Conservation (phyloP, 1,140 invertebrate genomes). For the Homarus americanus region DNA sequence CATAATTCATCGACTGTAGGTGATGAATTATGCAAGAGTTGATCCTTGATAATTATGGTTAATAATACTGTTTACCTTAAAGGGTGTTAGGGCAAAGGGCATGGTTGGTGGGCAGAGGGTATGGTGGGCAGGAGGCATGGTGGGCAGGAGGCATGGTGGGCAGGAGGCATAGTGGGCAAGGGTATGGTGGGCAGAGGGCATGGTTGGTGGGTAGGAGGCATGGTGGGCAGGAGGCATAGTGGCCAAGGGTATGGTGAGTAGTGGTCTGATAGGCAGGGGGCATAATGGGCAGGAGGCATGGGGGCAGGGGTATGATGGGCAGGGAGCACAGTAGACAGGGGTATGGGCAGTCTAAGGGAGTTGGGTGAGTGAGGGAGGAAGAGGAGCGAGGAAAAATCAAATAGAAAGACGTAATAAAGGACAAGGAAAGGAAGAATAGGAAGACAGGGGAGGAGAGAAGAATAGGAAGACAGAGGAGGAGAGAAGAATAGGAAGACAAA, state of each 20-base stretch:
- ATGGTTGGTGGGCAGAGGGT: background rate
- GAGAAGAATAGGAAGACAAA: too few species aligned
- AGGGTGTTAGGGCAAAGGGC: background rate
- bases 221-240: background rate
- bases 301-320: background rate
- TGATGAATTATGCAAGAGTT: background rate
- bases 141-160: background rate
- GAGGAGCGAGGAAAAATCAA: background rate
- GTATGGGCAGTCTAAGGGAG: background rate
- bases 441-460: too few species aligned
- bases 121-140: background rate
- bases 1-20: background rate
- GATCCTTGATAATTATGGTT: background rate
- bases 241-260: background rate
- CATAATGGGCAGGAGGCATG: background rate
- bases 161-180: background rate
- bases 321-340: background rate
- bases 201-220: background rate
- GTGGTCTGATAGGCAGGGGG: too few species aligned
- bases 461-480: too few species aligned
- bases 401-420: background rate
- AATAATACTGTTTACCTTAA: background rate
- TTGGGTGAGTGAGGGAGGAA: background rate
- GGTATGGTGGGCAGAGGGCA: background rate
- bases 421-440: too few species aligned